Percentiles rank a stretch among this genome's conserved stretches.
These are phyloP conservation scores for Sanderia malayensis DNA, from an alignment of 30 jellyfish, hydroid and myxozoan species.

Conservation along the genomic window DNA sequence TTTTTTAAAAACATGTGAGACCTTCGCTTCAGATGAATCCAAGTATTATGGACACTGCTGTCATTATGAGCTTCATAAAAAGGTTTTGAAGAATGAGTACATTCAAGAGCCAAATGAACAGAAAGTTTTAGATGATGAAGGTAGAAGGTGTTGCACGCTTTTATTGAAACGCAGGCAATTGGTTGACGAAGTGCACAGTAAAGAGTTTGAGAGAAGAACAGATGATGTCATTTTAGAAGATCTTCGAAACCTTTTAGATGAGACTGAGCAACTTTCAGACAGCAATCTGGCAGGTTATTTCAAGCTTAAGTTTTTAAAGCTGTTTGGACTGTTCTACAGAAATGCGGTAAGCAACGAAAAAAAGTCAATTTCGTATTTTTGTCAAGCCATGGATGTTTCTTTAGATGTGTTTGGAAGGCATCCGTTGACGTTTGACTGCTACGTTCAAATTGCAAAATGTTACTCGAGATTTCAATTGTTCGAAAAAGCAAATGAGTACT, in stretches of 20 bases:
- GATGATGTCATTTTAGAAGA: no score
- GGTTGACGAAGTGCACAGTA: no score
- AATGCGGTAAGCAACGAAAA: not conserved
- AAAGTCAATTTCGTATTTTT: not conserved
- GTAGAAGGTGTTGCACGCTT: not conserved
- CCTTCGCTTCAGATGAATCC: not conserved
- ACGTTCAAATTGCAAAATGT: not conserved
- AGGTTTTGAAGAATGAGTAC: not conserved
- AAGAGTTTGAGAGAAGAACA: no score
- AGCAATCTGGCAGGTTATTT: not conserved
- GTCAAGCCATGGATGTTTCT: not conserved
- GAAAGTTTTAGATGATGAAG: not conserved
- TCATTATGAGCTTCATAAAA: not conserved
- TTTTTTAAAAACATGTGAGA: conserved; percentile 19
- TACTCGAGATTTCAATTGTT: not conserved
- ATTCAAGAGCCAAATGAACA: not conserved
- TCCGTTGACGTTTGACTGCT: not conserved
- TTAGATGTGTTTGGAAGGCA: not conserved
- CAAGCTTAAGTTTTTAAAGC: not conserved
- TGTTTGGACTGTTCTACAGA: not conserved
- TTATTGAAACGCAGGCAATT: not conserved
- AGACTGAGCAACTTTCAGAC: not conserved
- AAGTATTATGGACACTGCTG: not conserved
- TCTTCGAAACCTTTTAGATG: no score
- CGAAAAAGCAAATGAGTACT: not conserved